These are phyloP conservation scores for Periparus ater DNA, from an alignment of 2,797 vertebrate genomes.

Conservation along the genomic window DNA sequence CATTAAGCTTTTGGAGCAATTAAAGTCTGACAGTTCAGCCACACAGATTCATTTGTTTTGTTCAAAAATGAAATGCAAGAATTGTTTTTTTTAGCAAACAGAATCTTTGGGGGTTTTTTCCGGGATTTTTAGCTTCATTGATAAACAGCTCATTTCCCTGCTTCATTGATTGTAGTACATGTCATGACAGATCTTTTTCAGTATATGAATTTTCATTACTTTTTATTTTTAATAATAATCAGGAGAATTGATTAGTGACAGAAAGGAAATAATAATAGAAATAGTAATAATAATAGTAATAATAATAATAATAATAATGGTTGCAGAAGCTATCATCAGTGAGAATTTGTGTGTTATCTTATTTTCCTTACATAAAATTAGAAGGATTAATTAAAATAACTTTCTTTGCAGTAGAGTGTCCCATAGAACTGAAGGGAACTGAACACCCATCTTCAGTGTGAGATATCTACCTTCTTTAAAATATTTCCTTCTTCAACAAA, in stretches of 20 bases:
- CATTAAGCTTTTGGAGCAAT: slow-evolving; percentile 37
- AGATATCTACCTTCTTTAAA: neutral
- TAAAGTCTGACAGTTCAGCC: slow-evolving; percentile 19
- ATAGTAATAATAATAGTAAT: neutral
- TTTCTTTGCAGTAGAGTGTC: neutral
- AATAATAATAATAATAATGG: neutral
- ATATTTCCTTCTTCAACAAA: neutral
- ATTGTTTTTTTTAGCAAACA: neutral
- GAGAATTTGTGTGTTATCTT: neutral
- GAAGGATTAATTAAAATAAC: neutral
- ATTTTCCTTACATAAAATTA: neutral
- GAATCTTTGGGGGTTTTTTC: neutral
- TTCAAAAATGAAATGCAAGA: neutral
- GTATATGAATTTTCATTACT: neutral
- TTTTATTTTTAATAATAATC: neutral
- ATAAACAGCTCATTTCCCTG: neutral
- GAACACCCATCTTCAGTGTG: neutral
- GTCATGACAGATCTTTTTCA: neutral
- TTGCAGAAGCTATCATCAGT: neutral
- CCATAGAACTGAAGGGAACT: neutral
- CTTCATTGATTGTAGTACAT: neutral
- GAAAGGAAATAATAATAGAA: neutral
- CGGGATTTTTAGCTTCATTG: neutral
- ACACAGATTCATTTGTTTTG: neutral
- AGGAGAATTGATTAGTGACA: neutral